phyloP scores from a whole-genome alignment of 2,888 invertebrate genomes.

The Cyclophora albipunctata region DNA sequence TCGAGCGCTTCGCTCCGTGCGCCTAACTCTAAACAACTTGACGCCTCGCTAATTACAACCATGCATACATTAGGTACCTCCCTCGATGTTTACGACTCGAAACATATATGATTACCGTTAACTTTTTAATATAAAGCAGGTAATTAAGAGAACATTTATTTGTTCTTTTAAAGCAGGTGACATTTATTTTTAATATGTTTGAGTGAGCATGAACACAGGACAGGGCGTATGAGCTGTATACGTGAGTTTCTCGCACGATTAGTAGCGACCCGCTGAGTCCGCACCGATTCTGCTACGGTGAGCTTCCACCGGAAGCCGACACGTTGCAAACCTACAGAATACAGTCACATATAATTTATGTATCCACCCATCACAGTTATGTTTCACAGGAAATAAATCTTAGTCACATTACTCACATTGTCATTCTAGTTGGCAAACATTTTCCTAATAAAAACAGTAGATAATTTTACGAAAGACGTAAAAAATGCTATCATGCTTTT shows the following conservation, averaged over 20 bases:
- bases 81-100: no score
- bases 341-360: not conserved
- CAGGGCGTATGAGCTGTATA: constrained; percentile 24
- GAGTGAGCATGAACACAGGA: constrained; percentile 22
- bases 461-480: no score
- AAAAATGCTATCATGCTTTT: no score
- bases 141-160: no score
- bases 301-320: constrained; percentile 10
- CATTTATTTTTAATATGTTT: constrained; percentile 27
- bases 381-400: no score
- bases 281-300: constrained; percentile 27
- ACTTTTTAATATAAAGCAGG: no score
- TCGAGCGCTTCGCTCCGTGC: constrained; percentile 12
- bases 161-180: constrained; percentile 17
- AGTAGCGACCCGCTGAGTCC: constrained; percentile 29
- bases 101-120: no score
- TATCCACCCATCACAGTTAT: no score
- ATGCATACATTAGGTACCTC: constrained; percentile 12
- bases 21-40: constrained; percentile 14
- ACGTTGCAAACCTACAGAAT: constrained; percentile 2
- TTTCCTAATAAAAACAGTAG: no score
- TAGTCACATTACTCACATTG: no score
- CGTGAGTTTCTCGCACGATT: constrained; percentile 31
- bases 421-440: no score
- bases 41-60: constrained; percentile 16